These are phyloP conservation scores for Psittacus erithacus DNA, from an alignment of 2,113 vertebrate genomes.

Conservation along the genomic window DNA sequence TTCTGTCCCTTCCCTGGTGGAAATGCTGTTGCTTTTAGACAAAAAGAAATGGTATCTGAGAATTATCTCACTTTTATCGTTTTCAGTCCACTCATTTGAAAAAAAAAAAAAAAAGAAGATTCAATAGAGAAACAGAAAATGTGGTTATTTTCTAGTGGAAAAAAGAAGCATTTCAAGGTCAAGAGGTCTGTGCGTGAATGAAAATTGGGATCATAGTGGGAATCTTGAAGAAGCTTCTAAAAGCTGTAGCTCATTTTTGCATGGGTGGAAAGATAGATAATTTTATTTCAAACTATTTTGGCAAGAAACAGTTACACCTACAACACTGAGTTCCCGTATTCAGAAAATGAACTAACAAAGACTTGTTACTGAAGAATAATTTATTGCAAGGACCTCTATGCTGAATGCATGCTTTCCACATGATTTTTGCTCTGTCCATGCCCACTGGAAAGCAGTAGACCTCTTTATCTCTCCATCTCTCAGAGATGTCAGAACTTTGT, in stretches of 20 bases:
- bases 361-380: not conserved
- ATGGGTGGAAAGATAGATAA: not conserved
- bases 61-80: not conserved
- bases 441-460: not conserved
- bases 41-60: not conserved
- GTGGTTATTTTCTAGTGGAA: not conserved
- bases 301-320: not conserved
- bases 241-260: not conserved
- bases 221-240: not conserved
- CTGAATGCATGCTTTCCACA: not conserved
- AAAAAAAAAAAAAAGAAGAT: not conserved
- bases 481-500: not conserved
- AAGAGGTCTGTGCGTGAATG: not conserved
- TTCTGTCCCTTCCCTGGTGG: not conserved
- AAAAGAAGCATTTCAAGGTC: not conserved
- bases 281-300: not conserved
- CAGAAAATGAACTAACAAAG: not conserved
- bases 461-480: not conserved
- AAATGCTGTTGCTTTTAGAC: not conserved
- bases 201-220: not conserved
- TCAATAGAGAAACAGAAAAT: not conserved
- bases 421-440: not conserved
- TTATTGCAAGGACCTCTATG: not conserved
- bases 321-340: not conserved
- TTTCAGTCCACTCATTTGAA: not conserved